Evolutionary conservation across 1,140 invertebrate genomes (phyloP), one percentile per base, ranked within the genome.

Genomic region (Tetramorium alpestre): DNA sequence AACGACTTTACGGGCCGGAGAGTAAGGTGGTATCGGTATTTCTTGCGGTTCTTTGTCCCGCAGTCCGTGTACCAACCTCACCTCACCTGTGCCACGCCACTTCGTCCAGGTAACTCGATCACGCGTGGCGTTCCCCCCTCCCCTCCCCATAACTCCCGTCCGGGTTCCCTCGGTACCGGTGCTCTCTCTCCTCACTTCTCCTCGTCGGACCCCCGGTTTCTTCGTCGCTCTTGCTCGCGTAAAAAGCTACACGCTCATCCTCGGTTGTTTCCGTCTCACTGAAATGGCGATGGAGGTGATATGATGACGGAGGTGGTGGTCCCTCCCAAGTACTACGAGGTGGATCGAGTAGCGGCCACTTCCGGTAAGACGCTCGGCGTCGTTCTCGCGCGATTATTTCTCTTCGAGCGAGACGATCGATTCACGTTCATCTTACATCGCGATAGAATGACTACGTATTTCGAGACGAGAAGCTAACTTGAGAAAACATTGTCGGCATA

Each of bases 31-130:
- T 94, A 94, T 94, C 93, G 93, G 93, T 93, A 93, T 94, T 94
- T 94, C 93, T 94, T 94, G 93, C 93, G 93, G 93, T 94, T 94
- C 93, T 94, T 94, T 94, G 93, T 94, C 93, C 93, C 91, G 90
- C 91, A 93, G 92, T 90, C 93, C 90, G 91, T 92, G 89, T 89
- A 93, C 90, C 93, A 93, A 92, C 92, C 93, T 94, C 88, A 92
- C 89, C 91, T 92, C 91, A 90, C 91, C 89, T 93, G 93, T 91
- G 88, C 92, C 92, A 92, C 90, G 90, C 91, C 92, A 87, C 87
- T 94, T 93, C 92, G 90, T 91, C 93, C 90, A 92, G 90, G 93
- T 94, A 94, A 94, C 93, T 94, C 93, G 94, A 94, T 94, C 94
- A 93, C 93, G 93, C 93, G 93, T 93, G 89, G 93, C 92, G 91